Evolutionary conservation across 2,797 vertebrate species (phyloP), one percentile per base, ranked within the genome.

Genomic region (Hippocampus kuda): DNA sequence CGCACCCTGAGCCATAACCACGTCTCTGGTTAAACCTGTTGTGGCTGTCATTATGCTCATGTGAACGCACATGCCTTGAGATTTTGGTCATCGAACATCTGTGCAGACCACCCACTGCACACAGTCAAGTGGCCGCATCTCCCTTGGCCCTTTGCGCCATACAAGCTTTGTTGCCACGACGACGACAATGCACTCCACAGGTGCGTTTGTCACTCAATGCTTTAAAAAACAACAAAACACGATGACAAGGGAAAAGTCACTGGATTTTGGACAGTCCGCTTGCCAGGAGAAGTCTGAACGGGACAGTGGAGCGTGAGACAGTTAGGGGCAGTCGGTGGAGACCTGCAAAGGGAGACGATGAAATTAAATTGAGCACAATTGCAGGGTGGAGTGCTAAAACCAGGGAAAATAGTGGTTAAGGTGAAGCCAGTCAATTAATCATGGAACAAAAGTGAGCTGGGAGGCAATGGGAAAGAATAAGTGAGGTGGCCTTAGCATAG

Each of bases 251-350:
- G 48, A 44, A 9, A 63, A 10, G 63, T 92, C 87, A 93, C 73
- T 92, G 91, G 82, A 93, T 90, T 84, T 91, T 93, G 61, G 91
- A 91, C 63, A 92, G 85, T 71, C 91, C 91, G 72, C 87, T 91
- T 80, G 90, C 87, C 79, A 92, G 75, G 72, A 94, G 89, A 71
- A 88, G 90, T 75, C 91, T 92, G 81, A 90, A 82, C 38, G 87
- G 91, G 75, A 91, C 68, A 20, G 88, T 88, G 77, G 86, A 89
- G 72, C 91, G 89, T 0, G 93, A 91, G 85, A 94, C 87, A 0
- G 94, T 92, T 75, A 93, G 88, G 4, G 94, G 93, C 73, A 97
- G 84, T 77, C 89, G 93, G 88, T 97, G 93, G 82, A 98, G 92
- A 81, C 96, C 95, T 97, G 83, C 22, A 49, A 24, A 16, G 5